phyloP scores from a whole-genome alignment of 2,113 vertebrate species.

The Ondatra zibethicus region DNA sequence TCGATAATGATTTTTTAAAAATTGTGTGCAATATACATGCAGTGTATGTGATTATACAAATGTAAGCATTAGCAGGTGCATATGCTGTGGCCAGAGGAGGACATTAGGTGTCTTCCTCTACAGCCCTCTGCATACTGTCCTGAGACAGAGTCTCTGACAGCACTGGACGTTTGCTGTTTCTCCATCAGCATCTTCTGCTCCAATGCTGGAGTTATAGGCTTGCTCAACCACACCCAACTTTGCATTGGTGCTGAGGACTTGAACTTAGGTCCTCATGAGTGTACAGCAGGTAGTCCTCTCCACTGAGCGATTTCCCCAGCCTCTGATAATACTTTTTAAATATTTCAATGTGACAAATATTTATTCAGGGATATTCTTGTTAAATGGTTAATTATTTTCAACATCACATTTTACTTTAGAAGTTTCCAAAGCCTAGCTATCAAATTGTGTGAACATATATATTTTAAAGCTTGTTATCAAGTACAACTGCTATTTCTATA shows the following conservation, averaged over 20 bases:
- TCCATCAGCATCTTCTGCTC: not conserved
- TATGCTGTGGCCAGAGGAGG: not conserved
- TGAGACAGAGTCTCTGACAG: not conserved
- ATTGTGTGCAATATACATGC: not conserved
- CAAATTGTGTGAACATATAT: not conserved
- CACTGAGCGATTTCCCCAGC: not conserved
- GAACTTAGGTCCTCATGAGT: not conserved
- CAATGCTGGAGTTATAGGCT: not conserved
- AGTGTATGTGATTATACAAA: not conserved
- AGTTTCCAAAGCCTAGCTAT: constrained; percentile 7
- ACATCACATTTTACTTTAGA: constrained; percentile 21
- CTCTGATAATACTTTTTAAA: constrained; percentile 26
- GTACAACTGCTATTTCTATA: constrained; percentile 24
- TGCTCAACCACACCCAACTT: not conserved
- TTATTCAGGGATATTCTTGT: constrained; percentile 32
- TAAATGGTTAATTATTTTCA: constrained; percentile 44
- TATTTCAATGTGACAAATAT: constrained; percentile 42
- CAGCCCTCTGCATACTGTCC: not conserved
- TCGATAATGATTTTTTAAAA: constrained; percentile 47
- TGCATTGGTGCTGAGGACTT: not conserved
- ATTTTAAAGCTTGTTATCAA: not conserved
- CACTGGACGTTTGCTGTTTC: not conserved
- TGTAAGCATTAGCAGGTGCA: too few species aligned
- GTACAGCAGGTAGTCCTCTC: too few species aligned
- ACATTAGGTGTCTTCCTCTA: not conserved